Base-by-base conservation (phyloP, 1,140 invertebrate genomes). In the Pogonus chalceus region DNA sequence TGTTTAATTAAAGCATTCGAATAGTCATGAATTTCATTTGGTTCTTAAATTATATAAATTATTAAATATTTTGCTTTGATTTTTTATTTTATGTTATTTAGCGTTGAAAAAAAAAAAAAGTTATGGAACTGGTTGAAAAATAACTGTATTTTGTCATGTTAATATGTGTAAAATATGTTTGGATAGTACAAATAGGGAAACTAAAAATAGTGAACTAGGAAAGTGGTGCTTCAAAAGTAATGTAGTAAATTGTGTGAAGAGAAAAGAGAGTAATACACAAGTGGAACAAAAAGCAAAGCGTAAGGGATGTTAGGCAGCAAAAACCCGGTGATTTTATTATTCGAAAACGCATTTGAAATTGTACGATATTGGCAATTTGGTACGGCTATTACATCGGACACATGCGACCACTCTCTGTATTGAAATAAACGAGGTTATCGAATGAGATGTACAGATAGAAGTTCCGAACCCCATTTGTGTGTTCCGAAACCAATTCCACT, bases 361-460 rank as follows among this genome's bases (percentile, higher is more conserved):
- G 37, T 43, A 16, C 18, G 37, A 43, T 43, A 43, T 43, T 43
- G 37, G 37, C 37, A 43, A 43, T 43, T 43, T 43, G 37, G 37
- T 12, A 4, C 9, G 37, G 18, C 9, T 16, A 43, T 43, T 43
- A 43, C 37, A 16, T 16, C 7, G 9, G 7, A 16, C 37, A 43
- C 37, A 43, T 43, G 37, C 18, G 37, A 43, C 37, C 37, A 43
- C 37, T 43, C n/a, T n/a, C 37, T 16, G 37, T 43, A 43, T 43
- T 43, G 37, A 43, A 43, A 43, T 43, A 43, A 43, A 43, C 18
- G 37, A 43, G 37, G 37, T 43, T 43, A 43, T 43, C 37, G 37
- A 43, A 43, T 43, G 37, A 43, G 37, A 43, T 43, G 37, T 43
- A 43, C 37, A 43, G 37, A 43, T 43, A 43, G 37, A 43, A 43